Evolutionary conservation across 2,797 vertebrate species (phyloP), one percentile per base, ranked within the genome.

Genomic region (Protonibea diacanthus): DNA sequence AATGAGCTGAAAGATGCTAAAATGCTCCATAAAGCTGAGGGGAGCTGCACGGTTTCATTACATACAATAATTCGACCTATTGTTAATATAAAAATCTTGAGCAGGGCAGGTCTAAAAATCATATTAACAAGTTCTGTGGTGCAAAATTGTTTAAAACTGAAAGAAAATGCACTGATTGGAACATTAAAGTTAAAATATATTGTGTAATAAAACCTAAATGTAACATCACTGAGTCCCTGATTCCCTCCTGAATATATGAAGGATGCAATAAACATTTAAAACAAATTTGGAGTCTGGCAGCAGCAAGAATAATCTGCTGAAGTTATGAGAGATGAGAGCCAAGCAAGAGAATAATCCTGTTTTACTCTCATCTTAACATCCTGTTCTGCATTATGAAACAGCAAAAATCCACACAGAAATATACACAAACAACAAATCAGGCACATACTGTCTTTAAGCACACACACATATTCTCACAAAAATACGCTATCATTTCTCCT

Each of bases 281-380:
- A 45, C 44, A 33, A 38, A 56, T 12, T 11, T 75, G 71, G 52
- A 77, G 49, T 69, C 67, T 62, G 71, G 48, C 53, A 71, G 60
- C 51, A 71, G 62, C 13, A 33, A 5, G 3, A 70, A 3, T 84
- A 78, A 86, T 79, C 76, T 82, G 76, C 68, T 57, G 40, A 38
- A 65, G 53, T 83, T 82, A 75, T 70, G 63, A 9, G 66, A 74
- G 71, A 76, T 70, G 52, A 85, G 78, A 82, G 68, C 62, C 42
- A 72, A 71, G 53, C 53, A 45, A 49, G 21, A 80, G 48, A 40
- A 68, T 79, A 84, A 78, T 80, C 86, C 74, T 45, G 49, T 63
- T 81, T 64, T n/a, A 27, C 55, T 58, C 58, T 69, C 42, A 25
- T 61, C 33, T 48, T n/a, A 47, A 79, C 23, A 48, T 73, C 27